Evolutionary conservation across 2,113 vertebrate species (phyloP).

Genomic region (Maccullochella peelii): DNA sequence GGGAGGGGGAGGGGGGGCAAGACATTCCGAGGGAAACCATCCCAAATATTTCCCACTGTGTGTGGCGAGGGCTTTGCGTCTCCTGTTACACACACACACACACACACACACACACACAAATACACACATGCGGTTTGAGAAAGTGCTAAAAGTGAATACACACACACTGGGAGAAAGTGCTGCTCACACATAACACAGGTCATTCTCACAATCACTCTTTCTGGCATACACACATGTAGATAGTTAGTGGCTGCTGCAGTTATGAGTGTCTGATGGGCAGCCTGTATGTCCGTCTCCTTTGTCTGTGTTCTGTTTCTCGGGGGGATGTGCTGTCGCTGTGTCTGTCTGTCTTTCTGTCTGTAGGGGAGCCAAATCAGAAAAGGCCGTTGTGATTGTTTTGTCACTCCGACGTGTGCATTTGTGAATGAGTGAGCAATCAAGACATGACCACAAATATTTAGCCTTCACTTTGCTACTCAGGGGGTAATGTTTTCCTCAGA

Average conservation of each 20-base stretch:
- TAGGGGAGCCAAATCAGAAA: slow-evolving; percentile 30
- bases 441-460: slow-evolving; percentile 35
- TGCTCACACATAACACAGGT: slow-evolving; percentile 33
- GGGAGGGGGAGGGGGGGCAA: slow-evolving; percentile 69
- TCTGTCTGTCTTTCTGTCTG: slow-evolving; percentile 33
- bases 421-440: slow-evolving; percentile 48
- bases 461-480: neutral
- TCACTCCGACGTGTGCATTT: slow-evolving; percentile 14
- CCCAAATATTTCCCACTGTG: slow-evolving; percentile 86
- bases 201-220: slow-evolving; percentile 1
- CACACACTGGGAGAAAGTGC: slow-evolving; percentile 26
- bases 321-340: slow-evolving; percentile 6
- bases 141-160: slow-evolving; percentile 38
- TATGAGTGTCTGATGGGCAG: slow-evolving; percentile 16
- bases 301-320: neutral
- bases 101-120: slow-evolving; percentile 21
- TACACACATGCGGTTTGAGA: slow-evolving; percentile 39
- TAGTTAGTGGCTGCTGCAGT: slow-evolving; percentile 15
- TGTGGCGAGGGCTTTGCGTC: slow-evolving; percentile 70
- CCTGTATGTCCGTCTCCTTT: slow-evolving; percentile 1
- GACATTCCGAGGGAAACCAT: slow-evolving; percentile 88
- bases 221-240: slow-evolving; percentile 4
- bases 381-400: slow-evolving; percentile 30
- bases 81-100: slow-evolving; percentile 63
- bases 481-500: neutral